Conservation (phyloP, 2,113 vertebrate species). For the Coreoperca whiteheadi region DNA sequence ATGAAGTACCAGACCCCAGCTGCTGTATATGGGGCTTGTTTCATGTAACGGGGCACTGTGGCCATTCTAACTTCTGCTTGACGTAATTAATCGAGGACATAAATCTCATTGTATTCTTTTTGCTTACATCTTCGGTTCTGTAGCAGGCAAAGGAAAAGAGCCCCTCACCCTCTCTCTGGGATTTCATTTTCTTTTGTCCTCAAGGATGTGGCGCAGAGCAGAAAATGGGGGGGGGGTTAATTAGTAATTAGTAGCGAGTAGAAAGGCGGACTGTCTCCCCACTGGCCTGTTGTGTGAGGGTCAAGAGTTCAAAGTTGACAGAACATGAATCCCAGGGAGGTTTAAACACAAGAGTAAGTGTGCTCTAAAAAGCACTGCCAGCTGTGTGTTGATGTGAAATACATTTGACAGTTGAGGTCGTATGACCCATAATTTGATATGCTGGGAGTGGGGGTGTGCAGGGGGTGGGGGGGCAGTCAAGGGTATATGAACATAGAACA, state of each 20-base stretch:
- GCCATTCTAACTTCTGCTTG: not conserved
- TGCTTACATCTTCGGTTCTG: not conserved
- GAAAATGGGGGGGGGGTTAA: not conserved
- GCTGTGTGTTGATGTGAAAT: constrained; percentile 61
- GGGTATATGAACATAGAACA: not conserved
- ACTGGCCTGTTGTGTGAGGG: constrained; percentile 14
- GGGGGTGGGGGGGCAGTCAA: not conserved
- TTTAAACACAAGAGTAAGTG: constrained; percentile 26
- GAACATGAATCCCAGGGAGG: constrained; percentile 38
- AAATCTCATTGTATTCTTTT: not conserved
- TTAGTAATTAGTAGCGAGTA: constrained; percentile 38
- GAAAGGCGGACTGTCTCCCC: constrained; percentile 6
- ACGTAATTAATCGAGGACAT: not conserved
- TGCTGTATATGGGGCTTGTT: not conserved
- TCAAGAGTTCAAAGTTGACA: constrained; percentile 60
- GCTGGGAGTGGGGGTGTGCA: not conserved
- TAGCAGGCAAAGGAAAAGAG: not conserved
- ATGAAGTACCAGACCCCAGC: not conserved
- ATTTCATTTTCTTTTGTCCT: constrained; percentile 33
- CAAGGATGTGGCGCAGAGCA: constrained; percentile 27
- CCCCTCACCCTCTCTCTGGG: constrained; percentile 25
- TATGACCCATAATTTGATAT: constrained; percentile 46
- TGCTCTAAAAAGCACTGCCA: constrained; percentile 52
- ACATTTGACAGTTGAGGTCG: constrained; percentile 64
- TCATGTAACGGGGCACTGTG: not conserved